A percentile compares a stretch with the other conserved stretches of the same genome.
Conservation (phyloP, 2,113 vertebrate species). For the Cryptotis parvus region DNA sequence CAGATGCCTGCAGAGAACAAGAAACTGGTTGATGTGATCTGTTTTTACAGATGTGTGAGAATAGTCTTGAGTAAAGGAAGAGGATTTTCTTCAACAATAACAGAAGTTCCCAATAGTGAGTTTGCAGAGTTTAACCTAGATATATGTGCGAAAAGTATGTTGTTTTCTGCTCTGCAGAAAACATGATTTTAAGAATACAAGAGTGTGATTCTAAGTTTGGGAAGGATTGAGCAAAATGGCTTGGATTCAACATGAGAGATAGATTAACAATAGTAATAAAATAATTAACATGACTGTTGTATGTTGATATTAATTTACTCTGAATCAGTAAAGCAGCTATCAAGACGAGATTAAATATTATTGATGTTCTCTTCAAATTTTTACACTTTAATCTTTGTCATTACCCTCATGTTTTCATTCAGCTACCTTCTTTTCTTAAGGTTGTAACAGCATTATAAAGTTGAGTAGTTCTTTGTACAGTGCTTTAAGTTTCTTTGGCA, state of each 20-base stretch:
- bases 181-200: conserved; percentile 24
- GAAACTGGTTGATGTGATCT: background rate
- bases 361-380: background rate
- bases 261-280: too few relatives aligned
- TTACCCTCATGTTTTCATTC: background rate
- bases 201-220: too few relatives aligned
- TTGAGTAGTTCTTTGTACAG: conserved; percentile 19
- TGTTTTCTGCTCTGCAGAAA: too few relatives aligned
- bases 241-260: background rate
- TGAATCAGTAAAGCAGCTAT: background rate
- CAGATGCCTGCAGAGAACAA: background rate
- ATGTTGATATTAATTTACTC: too few relatives aligned
- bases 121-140: conserved; percentile 37
- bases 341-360: background rate
- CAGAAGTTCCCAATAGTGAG: background rate
- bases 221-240: background rate
- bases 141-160: background rate
- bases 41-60: background rate
- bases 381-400: background rate
- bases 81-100: background rate
- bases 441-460: conserved; percentile 35
- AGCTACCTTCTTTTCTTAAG: background rate
- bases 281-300: too few relatives aligned
- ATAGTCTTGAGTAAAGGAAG: background rate
- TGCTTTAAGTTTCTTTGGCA: conserved; percentile 21